Base-by-base conservation (phyloP, 2,888 invertebrate genomes). In the Lithosia quadra region DNA sequence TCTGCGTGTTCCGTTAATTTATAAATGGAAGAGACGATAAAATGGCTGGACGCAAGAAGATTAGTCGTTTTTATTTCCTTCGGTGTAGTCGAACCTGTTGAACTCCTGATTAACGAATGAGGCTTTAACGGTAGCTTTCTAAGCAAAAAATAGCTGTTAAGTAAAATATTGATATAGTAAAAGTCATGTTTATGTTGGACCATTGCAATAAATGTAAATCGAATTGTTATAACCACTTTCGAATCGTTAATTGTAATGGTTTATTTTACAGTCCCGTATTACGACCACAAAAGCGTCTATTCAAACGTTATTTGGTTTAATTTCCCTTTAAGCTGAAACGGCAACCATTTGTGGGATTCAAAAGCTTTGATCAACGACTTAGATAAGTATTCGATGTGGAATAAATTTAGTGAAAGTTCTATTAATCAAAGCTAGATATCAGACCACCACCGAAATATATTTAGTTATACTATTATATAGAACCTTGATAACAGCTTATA, bases 251-350 rank as follows among this genome's bases (percentile, higher is more conserved):
- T 67, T 63, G 55, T 70, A 67, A 70, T 57, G 56, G 59, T 67
- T 60, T 60, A 61, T 67, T 67, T 60, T 64, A 67, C 34, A 55
- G 67, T 60, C 22, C 34, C 36, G 53, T 67, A 57, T 67, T 61
- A 70, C 63, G 28, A 62, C 39, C 63, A 67, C 70, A 70, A 70
- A 67, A 36, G 57, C 63, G 28, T 28, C 63, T 63, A 69, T 64
- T 61, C 55, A 67, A 63, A 64, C 34, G 56, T 59, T 64, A 67
- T 70, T 70, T 67, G 64, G 70, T 70, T 70, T 64, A 70, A 61
- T 64, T 63, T 70, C 39, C 69, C 57, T 70, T 67, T 43, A 60
- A 57, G 55, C 43, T 63, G n/a, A 70, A 69, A 55, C 65, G 63
- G 59, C 60, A 66, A 55, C 63, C 59, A 28, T 66, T 66, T 66